These are phyloP conservation scores for Steromphala cineraria DNA, from an alignment of 2,888 invertebrate genomes.

Conservation along the genomic window DNA sequence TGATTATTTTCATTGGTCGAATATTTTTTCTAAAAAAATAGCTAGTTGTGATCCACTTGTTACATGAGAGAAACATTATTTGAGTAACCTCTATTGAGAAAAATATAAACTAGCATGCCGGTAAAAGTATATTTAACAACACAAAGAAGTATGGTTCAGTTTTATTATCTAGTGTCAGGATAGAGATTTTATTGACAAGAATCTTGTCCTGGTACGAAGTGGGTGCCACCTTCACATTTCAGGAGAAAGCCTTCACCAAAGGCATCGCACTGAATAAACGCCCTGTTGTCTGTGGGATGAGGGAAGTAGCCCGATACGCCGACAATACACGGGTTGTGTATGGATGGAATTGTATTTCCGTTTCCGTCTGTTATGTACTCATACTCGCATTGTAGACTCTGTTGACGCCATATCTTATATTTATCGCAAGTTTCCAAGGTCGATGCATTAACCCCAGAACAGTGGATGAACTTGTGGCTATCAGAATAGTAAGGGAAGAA, in stretches of 20 bases:
- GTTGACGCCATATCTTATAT: conserved; percentile 2
- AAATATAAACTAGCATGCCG: too few relatives aligned
- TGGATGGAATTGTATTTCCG: background rate
- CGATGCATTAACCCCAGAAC: conserved; percentile 38
- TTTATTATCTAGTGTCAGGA: too few relatives aligned
- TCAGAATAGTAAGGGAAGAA: conserved; percentile 54
- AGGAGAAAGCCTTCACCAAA: conserved; percentile 41
- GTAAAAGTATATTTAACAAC: too few relatives aligned
- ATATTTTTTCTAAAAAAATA: too few relatives aligned
- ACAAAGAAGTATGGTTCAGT: too few relatives aligned
- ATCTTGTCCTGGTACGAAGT: conserved; percentile 31
- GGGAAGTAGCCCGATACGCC: conserved; percentile 23
- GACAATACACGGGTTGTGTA: conserved; percentile 31
- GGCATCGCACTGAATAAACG: conserved; percentile 49
- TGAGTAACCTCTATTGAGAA: too few relatives aligned
- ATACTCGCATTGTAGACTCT: background rate
- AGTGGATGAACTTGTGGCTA: conserved; percentile 55
- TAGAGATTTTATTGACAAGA: background rate
- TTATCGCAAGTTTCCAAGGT: background rate
- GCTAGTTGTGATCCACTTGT: too few relatives aligned
- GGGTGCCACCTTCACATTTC: conserved; percentile 37
- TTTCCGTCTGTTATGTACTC: background rate
- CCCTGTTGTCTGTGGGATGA: conserved; percentile 24
- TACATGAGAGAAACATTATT: too few relatives aligned
- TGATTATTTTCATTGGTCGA: too few relatives aligned